Evolutionary conservation across 2,113 vertebrate genomes (phyloP).

Genomic region (Chaetops frenatus): DNA sequence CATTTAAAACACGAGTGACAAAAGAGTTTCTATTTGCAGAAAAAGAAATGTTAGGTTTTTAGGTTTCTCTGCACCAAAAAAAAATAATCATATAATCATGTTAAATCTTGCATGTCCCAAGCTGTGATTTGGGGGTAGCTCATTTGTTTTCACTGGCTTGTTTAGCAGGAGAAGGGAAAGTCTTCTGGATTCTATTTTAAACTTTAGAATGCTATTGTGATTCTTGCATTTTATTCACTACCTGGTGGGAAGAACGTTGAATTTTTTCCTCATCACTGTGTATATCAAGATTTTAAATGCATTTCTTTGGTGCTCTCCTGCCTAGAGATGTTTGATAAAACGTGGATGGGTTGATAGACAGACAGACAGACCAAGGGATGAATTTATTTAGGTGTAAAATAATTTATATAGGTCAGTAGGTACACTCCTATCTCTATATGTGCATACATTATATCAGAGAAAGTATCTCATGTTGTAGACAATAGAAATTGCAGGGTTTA

Average conservation of each 20-base stretch:
- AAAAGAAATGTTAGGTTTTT: neutral
- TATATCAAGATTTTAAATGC: neutral
- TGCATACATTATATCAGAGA: neutral
- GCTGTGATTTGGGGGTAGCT: neutral
- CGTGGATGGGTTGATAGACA: neutral
- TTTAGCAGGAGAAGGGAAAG: neutral
- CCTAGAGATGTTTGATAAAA: neutral
- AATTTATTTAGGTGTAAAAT: neutral
- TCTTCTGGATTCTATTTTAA: neutral
- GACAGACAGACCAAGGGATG: neutral
- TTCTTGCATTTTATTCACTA: neutral
- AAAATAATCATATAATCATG: neutral
- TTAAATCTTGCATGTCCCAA: neutral
- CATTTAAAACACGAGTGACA: neutral
- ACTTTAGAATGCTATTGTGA: neutral
- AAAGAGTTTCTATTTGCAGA: conserved; percentile 9
- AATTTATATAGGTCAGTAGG: neutral
- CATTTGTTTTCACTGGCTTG: neutral
- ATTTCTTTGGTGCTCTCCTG: neutral
- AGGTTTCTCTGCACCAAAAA: neutral
- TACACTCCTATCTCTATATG: neutral
- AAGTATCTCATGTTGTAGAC: neutral
- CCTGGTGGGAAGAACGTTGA: neutral
- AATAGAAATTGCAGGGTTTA: neutral
- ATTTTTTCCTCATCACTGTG: neutral